Base-by-base conservation (phyloP, 2,797 vertebrate species). In the Macropodus opercularis region DNA sequence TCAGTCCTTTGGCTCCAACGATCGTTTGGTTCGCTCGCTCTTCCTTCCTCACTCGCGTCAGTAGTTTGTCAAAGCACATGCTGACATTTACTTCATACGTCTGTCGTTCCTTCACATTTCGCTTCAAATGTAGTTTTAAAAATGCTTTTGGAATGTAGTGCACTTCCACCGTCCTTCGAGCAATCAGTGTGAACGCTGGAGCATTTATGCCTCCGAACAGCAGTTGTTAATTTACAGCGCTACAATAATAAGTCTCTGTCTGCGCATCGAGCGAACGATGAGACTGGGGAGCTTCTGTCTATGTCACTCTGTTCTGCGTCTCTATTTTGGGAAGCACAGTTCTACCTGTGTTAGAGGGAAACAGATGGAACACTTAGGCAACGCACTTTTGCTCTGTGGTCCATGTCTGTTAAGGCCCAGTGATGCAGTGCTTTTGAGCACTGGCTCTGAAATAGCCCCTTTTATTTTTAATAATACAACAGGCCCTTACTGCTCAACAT, bases 311-410 rank as follows among this genome's bases (percentile, higher is more conserved):
- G 15, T 40, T 71, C 34, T 61, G 22, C 52, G 53, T 51, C 57
- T 81, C 77, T 86, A 82, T 86, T 84, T 71, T 62, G 26, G 63
- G 79, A 66, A 50, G 38, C 38, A 18, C 53, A 39, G 31, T 50
- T 77, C 49, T 60, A 77, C 68, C 64, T 79, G 64, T 72, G 81
- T 71, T 72, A 63, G 72, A 79, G 64, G 51, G 46, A 74, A 72
- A 69, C 77, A 71, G 62, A 82, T 79, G 68, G 72, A 75, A 75
- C 77, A 84, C 79, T 86, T 86, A 79, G 72, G 78, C 76, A 63
- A 57, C 82, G 80, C 65, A 84, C 79, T 84, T 86, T 48, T 60
- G 62, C 69, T 55, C 18, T 3, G 10, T 58, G 48, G 50, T 51
- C 48, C 21, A 57, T 63, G 60, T 64, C 75, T 79, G 79, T 77